Base-by-base conservation (phyloP, 2,888 invertebrate species). In the Psylliodes chrysocephalus region DNA sequence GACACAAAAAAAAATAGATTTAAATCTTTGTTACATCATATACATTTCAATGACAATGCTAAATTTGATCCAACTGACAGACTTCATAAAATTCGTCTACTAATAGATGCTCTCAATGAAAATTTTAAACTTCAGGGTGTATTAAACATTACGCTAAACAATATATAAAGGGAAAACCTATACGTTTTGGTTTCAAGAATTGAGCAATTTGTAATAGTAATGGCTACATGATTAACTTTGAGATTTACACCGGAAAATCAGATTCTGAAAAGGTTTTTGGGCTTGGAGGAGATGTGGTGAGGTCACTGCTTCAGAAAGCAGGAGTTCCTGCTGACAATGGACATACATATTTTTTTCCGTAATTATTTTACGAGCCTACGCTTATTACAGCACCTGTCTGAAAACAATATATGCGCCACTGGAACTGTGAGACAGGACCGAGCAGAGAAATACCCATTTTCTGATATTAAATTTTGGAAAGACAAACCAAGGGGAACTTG, bases 381-480 rank as follows among this genome's bases (percentile, higher is more conserved):
- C 40, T 7, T 38, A 53, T 47, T 47, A 28, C 22, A 22, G n/a
- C 44, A 44, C 12, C 25, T 47, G 12, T 47, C 47, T 22, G 47
- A 47, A 14, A 22, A 47, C 10, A n/a, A 17, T 42, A 33, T 25
- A 25, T 60, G 63, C 33, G 65, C 63, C 17, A 63, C 60, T 5
- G 65, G 60, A 40, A 68, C 60, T 4, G 10, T 68, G n/a, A 25
- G 60, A 56, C 63, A 63, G 14, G 62, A 65, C 18, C 12, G 60
- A 49, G 25, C 17, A 10, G 56, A 49, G 40, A 40, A 47, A 6
- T 67, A 60, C 12, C 55, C 47, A 1, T 33, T 64, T 14, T 28
- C 18, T 10, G 22, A 40, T 7, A 46, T 51, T 40, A 28, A 54
- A n/a, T 19, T 49, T 4, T 60, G 56, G 60, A 54, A 63, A 59